Base-by-base conservation (phyloP, 2,797 vertebrate species). In the Ispidina picta region DNA sequence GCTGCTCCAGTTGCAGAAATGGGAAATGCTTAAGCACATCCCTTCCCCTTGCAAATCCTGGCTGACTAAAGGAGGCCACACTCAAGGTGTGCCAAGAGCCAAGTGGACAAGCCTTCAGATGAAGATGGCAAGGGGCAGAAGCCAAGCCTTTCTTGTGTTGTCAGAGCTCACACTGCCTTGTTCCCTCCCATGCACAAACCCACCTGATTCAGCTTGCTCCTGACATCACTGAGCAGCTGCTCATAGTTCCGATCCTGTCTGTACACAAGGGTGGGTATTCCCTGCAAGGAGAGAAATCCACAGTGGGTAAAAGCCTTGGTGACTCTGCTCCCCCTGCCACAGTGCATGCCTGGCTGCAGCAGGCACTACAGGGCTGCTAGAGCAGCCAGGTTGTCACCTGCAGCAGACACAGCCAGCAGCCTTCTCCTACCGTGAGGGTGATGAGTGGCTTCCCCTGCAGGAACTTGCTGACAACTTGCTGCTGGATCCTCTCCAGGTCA, bases 361-460 rank as follows among this genome's bases (percentile, higher is more conserved):
- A 55, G 25, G 17, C 51, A 8, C 51, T 11, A 54, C 79, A 75
- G 76, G 58, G 33, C 58, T 41, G 29, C 23, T 20, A 3, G 20
- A 8, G 3, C 37, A 37, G 66, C 49, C 17, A 26, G 25, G n/a
- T 20, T 26, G 43, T 0, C 19, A 51, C 15, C 60, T 76, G 54
- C 72, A 59, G 52, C 43, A 62, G 55, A 43, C 62, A 29, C 2
- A 33, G 58, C 73, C n/a, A 25, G 68, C 49, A 28, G 68, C 79
- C 41, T 21, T 7, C 3, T 12, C 96, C 97, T 95, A 99, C 99
- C 87, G 88, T 97, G 22, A 98, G 92, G 20, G 94, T 98, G 91
- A 99, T 97, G 62, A 98, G 96, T 6, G 99, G 99, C 81, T 99
- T 99, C 70, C 99, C 99, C 96, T 98, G 98, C 21, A 99, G 97